Base-by-base conservation (phyloP, 2,888 invertebrate species). In the Platerodrilus igneus region DNA sequence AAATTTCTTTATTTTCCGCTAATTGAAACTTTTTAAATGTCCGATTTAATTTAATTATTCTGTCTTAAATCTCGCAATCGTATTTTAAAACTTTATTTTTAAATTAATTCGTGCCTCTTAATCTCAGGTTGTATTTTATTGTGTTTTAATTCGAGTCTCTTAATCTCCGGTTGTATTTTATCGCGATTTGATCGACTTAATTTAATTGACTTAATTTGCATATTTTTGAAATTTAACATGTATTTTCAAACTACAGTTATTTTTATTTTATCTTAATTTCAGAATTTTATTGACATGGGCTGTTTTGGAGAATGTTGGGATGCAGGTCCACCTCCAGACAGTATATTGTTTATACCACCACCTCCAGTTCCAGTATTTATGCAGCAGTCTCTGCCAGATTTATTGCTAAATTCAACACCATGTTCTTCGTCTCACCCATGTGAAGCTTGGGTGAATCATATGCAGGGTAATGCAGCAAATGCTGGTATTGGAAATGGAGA, bases 291-390 rank as follows among this genome's bases (percentile, higher is more conserved):
- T n/a, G n/a, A n/a, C 14, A 78, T 79, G 78, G 66, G 72, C 44
- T 79, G 79, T 58, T 70, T 77, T 52, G 68, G 76, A 40, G 78
- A 78, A 37, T 68, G 68, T 60, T 74, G 77, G 62, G 73, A 77
- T 48, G 67, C 82, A 47, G 84, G 81, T 4, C 85, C 85, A 1
- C 90, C 90, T 0, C 90, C 90, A 1, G 86, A 89, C 67, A 81
- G 77, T 41, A 88, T 89, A 51, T 71, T 88, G 34, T 82, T 81
- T 56, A 81, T 90, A 73, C 90, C 90, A 4, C 90, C 90, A 23
- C 90, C 90, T 0, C 90, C 89, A 1, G 72, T 86, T 51, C 89
- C 89, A 2, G 76, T 81, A 1, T 88, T 87, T 68, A 71, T 90
- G 36, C 74, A 75, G 49, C 69, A 71, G 33, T 59, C 63, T 35